Evolutionary conservation across 2,797 vertebrate species (phyloP).

Genomic region (Microcaecilia unicolor): DNA sequence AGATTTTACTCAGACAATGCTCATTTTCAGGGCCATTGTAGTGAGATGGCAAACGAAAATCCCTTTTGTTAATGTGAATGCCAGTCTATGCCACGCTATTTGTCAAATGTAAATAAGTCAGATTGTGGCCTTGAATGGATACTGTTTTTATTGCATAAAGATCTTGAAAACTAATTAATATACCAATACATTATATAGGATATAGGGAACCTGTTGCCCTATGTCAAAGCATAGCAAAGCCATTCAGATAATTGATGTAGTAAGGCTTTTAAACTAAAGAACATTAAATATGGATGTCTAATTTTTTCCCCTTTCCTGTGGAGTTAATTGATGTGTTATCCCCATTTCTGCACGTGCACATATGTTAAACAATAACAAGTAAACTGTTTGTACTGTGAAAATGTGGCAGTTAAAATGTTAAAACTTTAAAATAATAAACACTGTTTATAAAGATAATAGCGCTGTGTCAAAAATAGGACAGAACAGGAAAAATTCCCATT

Average conservation of each 20-base stretch:
- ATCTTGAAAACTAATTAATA: slow-evolving; percentile 58
- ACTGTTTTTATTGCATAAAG: slow-evolving; percentile 42
- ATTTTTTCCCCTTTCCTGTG: too few species aligned
- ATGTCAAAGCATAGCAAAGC: slow-evolving; percentile 19
- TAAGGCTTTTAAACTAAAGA: slow-evolving; percentile 7
- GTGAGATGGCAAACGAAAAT: slow-evolving; percentile 56
- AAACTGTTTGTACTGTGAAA: too few species aligned
- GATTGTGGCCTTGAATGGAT: slow-evolving; percentile 56
- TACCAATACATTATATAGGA: slow-evolving; percentile 30
- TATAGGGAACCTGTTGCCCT: slow-evolving; percentile 45
- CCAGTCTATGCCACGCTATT: slow-evolving; percentile 62
- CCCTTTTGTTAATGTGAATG: slow-evolving; percentile 61
- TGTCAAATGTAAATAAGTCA: slow-evolving; percentile 61
- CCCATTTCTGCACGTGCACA: too few species aligned
- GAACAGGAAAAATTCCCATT: too few species aligned
- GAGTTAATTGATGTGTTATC: too few species aligned
- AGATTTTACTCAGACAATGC: slow-evolving; percentile 66
- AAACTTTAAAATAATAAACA: too few species aligned
- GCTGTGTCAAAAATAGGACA: too few species aligned
- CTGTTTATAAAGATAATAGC: too few species aligned
- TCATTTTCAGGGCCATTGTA: slow-evolving; percentile 65
- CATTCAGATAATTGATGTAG: not conserved
- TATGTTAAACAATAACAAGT: too few species aligned
- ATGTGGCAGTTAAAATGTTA: too few species aligned
- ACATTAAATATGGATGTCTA: not conserved